Evolutionary conservation across 1,140 invertebrate genomes (phyloP).

Genomic region (Luehdorfia chinensis): DNA sequence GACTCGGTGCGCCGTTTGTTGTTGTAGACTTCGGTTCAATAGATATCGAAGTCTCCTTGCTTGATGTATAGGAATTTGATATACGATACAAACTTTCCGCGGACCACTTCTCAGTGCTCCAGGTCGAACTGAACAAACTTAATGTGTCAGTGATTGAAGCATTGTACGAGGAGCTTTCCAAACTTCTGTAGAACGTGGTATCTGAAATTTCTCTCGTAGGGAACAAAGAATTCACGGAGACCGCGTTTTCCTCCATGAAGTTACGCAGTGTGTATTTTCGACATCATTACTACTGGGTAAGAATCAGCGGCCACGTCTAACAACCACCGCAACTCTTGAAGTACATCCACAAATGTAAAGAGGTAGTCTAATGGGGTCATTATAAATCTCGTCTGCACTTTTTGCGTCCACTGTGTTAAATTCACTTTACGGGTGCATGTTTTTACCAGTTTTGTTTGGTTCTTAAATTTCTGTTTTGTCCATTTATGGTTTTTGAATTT

Average conservation of each 20-base stretch:
- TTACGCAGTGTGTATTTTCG: constrained; percentile 54
- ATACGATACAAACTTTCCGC: background rate
- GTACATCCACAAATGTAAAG: constrained; percentile 34
- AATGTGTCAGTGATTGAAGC: constrained; percentile 34
- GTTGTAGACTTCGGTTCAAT: background rate
- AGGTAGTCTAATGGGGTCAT: constrained; percentile 52
- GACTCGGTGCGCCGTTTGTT: background rate
- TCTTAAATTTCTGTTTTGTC: constrained; percentile 5
- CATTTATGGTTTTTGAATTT: constrained; percentile 13
- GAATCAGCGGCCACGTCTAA: constrained; percentile 46
- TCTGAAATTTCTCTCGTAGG: background rate
- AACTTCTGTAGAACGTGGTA: background rate
- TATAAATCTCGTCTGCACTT: background rate
- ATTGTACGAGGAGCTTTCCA: background rate
- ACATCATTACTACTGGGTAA: constrained; percentile 56
- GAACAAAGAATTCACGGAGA: no score
- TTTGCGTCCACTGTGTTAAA: constrained; percentile 5
- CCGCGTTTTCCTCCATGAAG: background rate
- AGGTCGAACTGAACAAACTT: constrained; percentile 45
- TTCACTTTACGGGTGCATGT: constrained; percentile 4
- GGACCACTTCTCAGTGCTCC: constrained; percentile 41
- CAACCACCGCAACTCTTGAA: constrained; percentile 57
- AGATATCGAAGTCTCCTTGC: background rate
- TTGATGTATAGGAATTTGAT: background rate
- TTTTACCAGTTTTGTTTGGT: constrained; percentile 11